These are phyloP conservation scores for Cryptotermes secundus DNA, from an alignment of 1,140 invertebrate species.

Conservation along the genomic window DNA sequence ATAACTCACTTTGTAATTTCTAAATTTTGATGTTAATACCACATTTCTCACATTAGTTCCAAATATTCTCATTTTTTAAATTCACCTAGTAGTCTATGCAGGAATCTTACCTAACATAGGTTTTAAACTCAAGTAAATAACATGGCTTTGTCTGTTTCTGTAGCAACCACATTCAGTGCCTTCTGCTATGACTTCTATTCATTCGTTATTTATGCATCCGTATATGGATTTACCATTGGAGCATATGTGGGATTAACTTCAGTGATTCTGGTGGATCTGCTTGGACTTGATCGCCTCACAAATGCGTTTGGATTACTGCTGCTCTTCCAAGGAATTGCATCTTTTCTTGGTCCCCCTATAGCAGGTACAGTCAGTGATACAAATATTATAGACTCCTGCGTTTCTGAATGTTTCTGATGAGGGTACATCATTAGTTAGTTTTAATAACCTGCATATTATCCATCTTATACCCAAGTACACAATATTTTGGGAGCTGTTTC, in stretches of 20 bases:
- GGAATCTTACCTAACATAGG: too few species aligned
- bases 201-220: slow-evolving; percentile 73
- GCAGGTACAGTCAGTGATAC: slow-evolving; percentile 62
- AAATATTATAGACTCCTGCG: not conserved
- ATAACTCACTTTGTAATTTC: not conserved
- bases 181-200: slow-evolving; percentile 67
- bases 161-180: slow-evolving; percentile 77
- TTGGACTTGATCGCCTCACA: slow-evolving; percentile 83
- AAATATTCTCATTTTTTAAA: too few species aligned
- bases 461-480: too few species aligned
- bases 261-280: slow-evolving; percentile 82
- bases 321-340: slow-evolving; percentile 89
- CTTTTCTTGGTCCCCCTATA: slow-evolving; percentile 83
- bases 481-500: too few species aligned
- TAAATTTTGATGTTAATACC: not conserved
- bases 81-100: too few species aligned
- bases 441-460: too few species aligned
- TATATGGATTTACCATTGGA: slow-evolving; percentile 87
- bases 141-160: slow-evolving; percentile 41
- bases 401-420: not conserved
- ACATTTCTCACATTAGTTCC: not conserved
- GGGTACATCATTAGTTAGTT: too few species aligned
- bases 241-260: slow-evolving; percentile 92
- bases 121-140: too few species aligned
- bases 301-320: slow-evolving; percentile 91